Conservation (phyloP, 23 tunicate genomes). For the Ascidia mentula region DNA sequence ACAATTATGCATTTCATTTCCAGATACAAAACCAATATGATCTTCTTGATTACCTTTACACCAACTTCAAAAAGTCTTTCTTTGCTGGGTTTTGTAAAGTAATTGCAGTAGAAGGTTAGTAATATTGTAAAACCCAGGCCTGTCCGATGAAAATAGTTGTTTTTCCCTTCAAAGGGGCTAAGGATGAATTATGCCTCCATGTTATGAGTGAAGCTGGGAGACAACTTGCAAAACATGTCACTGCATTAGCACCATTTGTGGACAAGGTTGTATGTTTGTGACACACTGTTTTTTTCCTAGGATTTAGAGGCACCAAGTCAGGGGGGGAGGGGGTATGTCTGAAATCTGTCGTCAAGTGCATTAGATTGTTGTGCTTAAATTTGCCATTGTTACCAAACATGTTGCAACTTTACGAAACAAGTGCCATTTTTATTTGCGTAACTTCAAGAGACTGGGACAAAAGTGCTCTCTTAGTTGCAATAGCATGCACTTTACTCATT, state of each 20-base stretch:
- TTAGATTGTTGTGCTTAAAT: too few relatives aligned
- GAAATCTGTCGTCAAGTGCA: too few relatives aligned
- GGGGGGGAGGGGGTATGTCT: too few relatives aligned
- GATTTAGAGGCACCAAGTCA: too few relatives aligned
- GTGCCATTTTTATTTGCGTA: too few relatives aligned
- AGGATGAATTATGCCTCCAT: slow-evolving; percentile 44
- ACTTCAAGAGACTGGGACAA: too few relatives aligned
- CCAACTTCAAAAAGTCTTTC: slow-evolving; percentile 46
- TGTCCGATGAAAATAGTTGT: not conserved
- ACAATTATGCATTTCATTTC: not conserved
- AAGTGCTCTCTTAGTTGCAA: too few relatives aligned
- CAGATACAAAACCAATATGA: slow-evolving; percentile 44
- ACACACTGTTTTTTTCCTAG: too few relatives aligned
- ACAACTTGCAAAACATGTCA: slow-evolving; percentile 71
- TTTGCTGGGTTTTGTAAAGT: slow-evolving; percentile 93
- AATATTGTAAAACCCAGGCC: too few relatives aligned
- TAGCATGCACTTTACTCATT: too few relatives aligned
- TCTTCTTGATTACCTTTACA: slow-evolving; percentile 70
- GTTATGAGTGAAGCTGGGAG: slow-evolving; percentile 68
- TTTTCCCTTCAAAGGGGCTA: not conserved
- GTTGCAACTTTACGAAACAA: too few relatives aligned
- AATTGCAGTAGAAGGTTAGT: slow-evolving; percentile 49
- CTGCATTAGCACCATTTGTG: slow-evolving; percentile 48
- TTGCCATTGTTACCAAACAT: too few relatives aligned
- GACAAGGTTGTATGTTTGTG: slow-evolving; percentile 36